Base-by-base conservation (phyloP, 2,797 vertebrate genomes). In the Aulostomus chinensis region DNA sequence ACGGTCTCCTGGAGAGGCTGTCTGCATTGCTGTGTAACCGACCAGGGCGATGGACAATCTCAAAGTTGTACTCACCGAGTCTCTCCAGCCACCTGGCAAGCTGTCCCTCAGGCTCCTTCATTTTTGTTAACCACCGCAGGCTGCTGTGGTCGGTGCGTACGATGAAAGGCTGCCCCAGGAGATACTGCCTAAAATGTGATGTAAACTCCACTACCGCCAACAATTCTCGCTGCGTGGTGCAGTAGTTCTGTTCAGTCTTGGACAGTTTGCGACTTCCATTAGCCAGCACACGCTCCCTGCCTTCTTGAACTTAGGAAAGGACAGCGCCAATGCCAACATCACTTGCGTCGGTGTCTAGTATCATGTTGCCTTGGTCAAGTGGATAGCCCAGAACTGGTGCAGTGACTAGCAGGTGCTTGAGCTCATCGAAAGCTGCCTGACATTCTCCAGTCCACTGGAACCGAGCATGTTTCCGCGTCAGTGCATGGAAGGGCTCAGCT, bases 11-110 rank as follows among this genome's bases (percentile, higher is more conserved):
- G 10, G 45, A 61, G 5, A 56, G 34, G 10, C 32, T 45, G 2
- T 73, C 58, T 0, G 62, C 34, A 8, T 76, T 74, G 7, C 0
- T 16, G 20, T 82, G 76, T 3, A 34, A 10, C 0, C 6, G 6
- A 2, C 48, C 53, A 0, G 50, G 62, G 2, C 11, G 25, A 7
- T 78, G 53, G 6, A 79, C 14, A 2, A 79, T 58, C 4, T 64
- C 33, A 5, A 74, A 69, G 10, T 69, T 4, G 8, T 65, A 81
- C 8, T 76, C 52, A 0, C 12, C 24, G 0, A 64, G 66, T 95
- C 28, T 75, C 26, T 73, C 48, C 0, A 60, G 30, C 60, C 67
- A 76, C 3, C 68, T 15, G 0, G 58, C 66, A 0, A 79, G 25
- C 30, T 76, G 62, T 3, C 70, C 58, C 3, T 72, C 69, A 4